Evolutionary conservation across 2,797 vertebrate species (phyloP), one percentile per base, ranked within the genome.

Genomic region (Trachurus trachurus): DNA sequence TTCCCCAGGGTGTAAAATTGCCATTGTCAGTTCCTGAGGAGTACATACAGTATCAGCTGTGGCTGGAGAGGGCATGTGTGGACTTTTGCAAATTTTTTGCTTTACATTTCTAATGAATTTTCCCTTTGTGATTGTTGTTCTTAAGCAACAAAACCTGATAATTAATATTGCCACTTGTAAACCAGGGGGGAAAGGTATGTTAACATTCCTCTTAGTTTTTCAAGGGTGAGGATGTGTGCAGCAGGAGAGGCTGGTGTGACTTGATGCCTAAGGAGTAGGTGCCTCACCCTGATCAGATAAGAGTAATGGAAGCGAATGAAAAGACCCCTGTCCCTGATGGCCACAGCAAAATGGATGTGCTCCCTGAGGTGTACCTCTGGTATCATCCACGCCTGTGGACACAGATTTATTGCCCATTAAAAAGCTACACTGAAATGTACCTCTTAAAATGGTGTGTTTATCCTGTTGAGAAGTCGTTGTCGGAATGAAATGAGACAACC

Each of bases 291-390:
- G 89, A 94, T 94, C 94, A 94, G 94, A 94, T 94, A 94, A 94
- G 93, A 94, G 91, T 93, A 93, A 94, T 94, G 92, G 93, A 94
- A 92, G 92, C 58, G 90, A 91, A 91, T 92, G 90, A 93, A 92
- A 93, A 90, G 90, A 90, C 85, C 89, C 80, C 91, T 91, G 90
- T 93, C 93, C 84, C 92, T 89, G 87, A 91, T 91, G 91, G 93
- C 88, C 88, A 80, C 88, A 31, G 89, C 87, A 89, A 85, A 93
- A 94, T 93, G 91, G 92, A 94, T 94, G 92, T 93, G 92, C 90
- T 93, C 90, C 92, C 92, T 78, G 85, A 93, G 91, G 91, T 92
- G 91, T 91, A 92, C 88, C 91, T 90, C 85, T 89, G 87, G 79
- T 93, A 93, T 94, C 92, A 92, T 91, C 90, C 88, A 85, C 87